phyloP scores from a whole-genome alignment of 2,113 vertebrate genomes.

The Zootoca vivipara region DNA sequence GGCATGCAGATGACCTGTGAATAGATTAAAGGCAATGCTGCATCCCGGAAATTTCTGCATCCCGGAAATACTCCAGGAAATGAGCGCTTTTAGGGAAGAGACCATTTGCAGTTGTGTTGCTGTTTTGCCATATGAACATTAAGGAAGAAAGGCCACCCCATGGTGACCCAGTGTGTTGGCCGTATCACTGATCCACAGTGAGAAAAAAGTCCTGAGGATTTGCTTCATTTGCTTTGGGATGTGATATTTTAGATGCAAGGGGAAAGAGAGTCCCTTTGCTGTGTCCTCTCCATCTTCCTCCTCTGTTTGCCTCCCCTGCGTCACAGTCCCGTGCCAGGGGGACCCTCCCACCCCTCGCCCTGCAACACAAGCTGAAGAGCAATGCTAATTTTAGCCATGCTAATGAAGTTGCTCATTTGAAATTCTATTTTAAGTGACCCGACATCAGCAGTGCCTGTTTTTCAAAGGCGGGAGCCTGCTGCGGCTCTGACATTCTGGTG shows the following conservation, averaged over 20 bases:
- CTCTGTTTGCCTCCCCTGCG: neutral
- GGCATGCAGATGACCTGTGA: no score
- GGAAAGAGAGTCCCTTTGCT: neutral
- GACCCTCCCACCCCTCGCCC: rapidly evolving
- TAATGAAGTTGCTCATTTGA: conserved; percentile 70
- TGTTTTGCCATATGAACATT: neutral
- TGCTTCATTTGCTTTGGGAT: neutral
- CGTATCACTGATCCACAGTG: neutral
- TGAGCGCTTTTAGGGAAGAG: neutral
- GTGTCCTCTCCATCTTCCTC: no score
- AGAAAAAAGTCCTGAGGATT: neutral
- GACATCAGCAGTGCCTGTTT: conserved; percentile 67
- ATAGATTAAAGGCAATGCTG: neutral
- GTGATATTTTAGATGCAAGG: neutral
- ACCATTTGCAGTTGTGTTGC: neutral
- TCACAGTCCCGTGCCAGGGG: neutral
- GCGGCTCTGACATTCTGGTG: neutral
- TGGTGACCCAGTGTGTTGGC: neutral
- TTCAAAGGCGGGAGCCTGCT: conserved; percentile 47
- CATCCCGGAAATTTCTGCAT: neutral
- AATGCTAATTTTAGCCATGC: conserved; percentile 73
- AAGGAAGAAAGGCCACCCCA: neutral
- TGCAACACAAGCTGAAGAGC: conserved; percentile 21
- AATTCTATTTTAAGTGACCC: conserved; percentile 75
- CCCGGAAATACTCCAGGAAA: neutral